A percentile compares a stretch with the other conserved stretches of the same genome.
Evolutionary conservation across 2,888 invertebrate species (phyloP).

Genomic region (Zygaena filipendulae): DNA sequence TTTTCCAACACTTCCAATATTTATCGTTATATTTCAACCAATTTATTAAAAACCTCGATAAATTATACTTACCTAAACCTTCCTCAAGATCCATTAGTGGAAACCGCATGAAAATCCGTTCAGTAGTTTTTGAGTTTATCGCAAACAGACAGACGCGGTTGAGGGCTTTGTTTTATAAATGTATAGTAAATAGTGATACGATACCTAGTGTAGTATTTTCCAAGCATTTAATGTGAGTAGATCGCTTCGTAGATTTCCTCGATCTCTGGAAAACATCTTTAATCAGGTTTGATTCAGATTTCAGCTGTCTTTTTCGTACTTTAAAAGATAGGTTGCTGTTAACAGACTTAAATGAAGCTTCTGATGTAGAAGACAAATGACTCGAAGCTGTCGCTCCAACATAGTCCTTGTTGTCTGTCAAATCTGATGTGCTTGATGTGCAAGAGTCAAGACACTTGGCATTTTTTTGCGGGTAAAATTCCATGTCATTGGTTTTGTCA

Average conservation of each 20-base stretch:
- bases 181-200: too few relatives aligned
- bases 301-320: slow-evolving; percentile 42
- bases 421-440: slow-evolving; percentile 34
- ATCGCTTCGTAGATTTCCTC: too few relatives aligned
- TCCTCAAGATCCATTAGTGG: too few relatives aligned
- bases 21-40: too few relatives aligned
- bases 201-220: slow-evolving; percentile 35
- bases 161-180: too few relatives aligned
- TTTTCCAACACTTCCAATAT: too few relatives aligned
- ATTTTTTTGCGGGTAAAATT: slow-evolving; percentile 38
- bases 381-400: slow-evolving; percentile 25
- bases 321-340: slow-evolving; percentile 45
- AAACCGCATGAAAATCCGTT: too few relatives aligned
- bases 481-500: slow-evolving; percentile 32
- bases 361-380: slow-evolving; percentile 39
- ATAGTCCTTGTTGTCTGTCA: slow-evolving; percentile 25
- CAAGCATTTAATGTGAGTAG: slow-evolving; percentile 24
- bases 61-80: too few relatives aligned
- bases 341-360: slow-evolving; percentile 49
- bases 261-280: slow-evolving; percentile 41
- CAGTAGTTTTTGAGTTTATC: too few relatives aligned
- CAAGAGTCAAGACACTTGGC: slow-evolving; percentile 36
- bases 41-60: too few relatives aligned
- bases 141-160: too few relatives aligned
- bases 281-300: slow-evolving; percentile 45